A percentile compares a stretch with the other conserved stretches of the same genome.
phyloP scores from a whole-genome alignment of 2,888 invertebrate genomes.

The Temnothorax unifasciatus region DNA sequence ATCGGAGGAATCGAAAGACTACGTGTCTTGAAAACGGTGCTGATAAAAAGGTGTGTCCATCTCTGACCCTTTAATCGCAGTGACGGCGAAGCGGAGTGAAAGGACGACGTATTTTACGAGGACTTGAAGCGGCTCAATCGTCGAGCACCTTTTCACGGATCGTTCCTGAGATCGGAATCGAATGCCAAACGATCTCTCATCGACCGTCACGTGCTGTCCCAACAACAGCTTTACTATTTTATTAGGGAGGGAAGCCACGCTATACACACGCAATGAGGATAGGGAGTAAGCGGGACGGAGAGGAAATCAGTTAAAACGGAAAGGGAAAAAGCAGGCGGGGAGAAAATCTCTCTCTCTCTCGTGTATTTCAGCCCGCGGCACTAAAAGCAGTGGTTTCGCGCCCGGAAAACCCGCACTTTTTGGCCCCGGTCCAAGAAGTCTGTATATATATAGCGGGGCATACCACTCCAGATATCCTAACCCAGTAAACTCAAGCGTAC shows the following conservation, averaged over 20 bases:
- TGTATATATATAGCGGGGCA: conserved; percentile 54
- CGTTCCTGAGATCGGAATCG: conserved; percentile 21
- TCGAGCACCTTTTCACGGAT: conserved; percentile 28
- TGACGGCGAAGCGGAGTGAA: background rate
- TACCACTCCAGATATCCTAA: conserved; percentile 75
- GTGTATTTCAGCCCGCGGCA: conserved; percentile 75
- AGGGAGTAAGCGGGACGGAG: too few relatives aligned
- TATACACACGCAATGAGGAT: background rate
- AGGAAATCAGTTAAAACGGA: conserved; percentile 20
- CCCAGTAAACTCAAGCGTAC: conserved; percentile 72
- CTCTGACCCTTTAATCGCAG: conserved; percentile 1
- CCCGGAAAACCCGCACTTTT: conserved; percentile 77
- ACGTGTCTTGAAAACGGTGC: background rate
- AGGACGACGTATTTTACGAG: conserved; percentile 31
- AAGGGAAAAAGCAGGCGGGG: background rate
- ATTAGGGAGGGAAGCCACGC: background rate
- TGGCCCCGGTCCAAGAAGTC: conserved; percentile 78
- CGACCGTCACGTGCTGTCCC: conserved; percentile 20
- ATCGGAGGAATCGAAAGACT: background rate
- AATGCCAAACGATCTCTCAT: conserved; percentile 16
- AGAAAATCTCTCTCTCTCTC: conserved; percentile 34
- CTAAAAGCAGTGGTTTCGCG: conserved; percentile 81
- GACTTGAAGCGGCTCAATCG: conserved; percentile 23
- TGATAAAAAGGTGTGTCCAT: background rate
- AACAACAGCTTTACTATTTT: conserved; percentile 47